These are phyloP conservation scores for Dolichoris vasculosae DNA, from an alignment of 1,140 invertebrate species.

Conservation along the genomic window DNA sequence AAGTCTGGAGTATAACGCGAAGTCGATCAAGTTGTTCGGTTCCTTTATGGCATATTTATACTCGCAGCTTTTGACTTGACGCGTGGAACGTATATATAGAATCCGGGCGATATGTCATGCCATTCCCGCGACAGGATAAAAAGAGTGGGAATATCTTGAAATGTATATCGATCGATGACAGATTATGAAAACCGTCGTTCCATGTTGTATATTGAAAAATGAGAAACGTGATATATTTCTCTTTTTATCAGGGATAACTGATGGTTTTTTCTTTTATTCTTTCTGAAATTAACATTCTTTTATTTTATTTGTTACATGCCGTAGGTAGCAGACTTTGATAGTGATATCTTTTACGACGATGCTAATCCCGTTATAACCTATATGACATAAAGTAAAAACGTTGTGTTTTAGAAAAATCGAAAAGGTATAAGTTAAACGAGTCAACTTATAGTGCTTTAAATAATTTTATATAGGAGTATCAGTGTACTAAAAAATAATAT, in stretches of 20 bases:
- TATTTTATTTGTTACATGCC: not conserved
- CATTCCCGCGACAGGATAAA: not conserved
- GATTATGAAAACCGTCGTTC: slow-evolving; percentile 40
- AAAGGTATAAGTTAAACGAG: not conserved
- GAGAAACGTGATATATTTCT: slow-evolving; percentile 31
- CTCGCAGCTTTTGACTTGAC: not conserved
- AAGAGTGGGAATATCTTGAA: slow-evolving; percentile 29
- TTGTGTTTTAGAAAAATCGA: not conserved
- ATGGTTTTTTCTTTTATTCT: not conserved
- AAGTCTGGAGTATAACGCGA: not conserved
- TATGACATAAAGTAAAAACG: not conserved
- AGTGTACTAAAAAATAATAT: not conserved
- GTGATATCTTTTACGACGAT: slow-evolving; percentile 40
- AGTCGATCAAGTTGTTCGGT: slow-evolving; percentile 12
- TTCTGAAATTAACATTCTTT: not conserved
- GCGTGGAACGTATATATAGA: not conserved
- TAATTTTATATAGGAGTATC: not conserved
- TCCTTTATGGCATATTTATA: slow-evolving; percentile 41
- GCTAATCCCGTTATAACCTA: slow-evolving; percentile 37
- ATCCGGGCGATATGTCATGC: slow-evolving; percentile 13
- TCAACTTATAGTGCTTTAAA: slow-evolving; percentile 5
- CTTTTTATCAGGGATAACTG: slow-evolving; percentile 22
- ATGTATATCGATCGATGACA: slow-evolving; percentile 45
- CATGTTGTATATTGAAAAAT: slow-evolving; percentile 33
- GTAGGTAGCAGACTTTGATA: slow-evolving; percentile 23